A percentile compares a stretch with the other conserved stretches of the same genome.
These are phyloP conservation scores for Actinostola sp. DNA, from an alignment of 92 coral and sea anemone species.

Conservation along the genomic window DNA sequence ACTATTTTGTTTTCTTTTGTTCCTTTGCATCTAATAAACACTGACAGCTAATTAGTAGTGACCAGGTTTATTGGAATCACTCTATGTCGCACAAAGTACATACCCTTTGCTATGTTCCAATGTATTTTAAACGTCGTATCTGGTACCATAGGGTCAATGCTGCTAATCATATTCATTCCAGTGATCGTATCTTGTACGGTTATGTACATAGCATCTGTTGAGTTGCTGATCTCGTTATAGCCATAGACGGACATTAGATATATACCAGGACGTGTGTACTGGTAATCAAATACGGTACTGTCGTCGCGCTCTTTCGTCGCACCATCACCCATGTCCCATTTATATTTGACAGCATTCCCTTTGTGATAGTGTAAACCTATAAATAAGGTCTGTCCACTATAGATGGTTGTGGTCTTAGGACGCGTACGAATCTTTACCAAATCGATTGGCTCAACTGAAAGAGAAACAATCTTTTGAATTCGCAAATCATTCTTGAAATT, in stretches of 20 bases:
- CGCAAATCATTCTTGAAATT: too few species aligned
- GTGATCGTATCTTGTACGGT: conserved; percentile 55
- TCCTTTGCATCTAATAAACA: too few species aligned
- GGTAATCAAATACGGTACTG: conserved; percentile 14
- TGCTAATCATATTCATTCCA: conserved; percentile 26
- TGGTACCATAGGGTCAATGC: conserved; percentile 48
- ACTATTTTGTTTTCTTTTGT: too few species aligned
- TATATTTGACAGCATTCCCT: conserved; percentile 57
- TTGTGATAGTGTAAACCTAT: conserved; percentile 50
- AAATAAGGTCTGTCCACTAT: conserved; percentile 14
- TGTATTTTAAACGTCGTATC: conserved; percentile 30
- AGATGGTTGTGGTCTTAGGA: conserved; percentile 2
- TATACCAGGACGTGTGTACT: conserved; percentile 58
- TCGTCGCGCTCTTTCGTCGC: conserved; percentile 10
- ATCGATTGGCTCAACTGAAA: conserved; percentile 36
- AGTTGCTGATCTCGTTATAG: conserved; percentile 57
- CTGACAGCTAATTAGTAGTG: too few species aligned
- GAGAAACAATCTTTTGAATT: not conserved
- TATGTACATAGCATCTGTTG: conserved; percentile 23
- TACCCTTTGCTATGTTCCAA: conserved; percentile 62
- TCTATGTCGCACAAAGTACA: too few species aligned
- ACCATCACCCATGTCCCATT: conserved; percentile 73
- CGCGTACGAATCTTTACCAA: conserved; percentile 12
- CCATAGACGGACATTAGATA: conserved; percentile 56
- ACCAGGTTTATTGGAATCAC: too few species aligned